Base-by-base conservation (phyloP, 2,113 vertebrate species). In the Psittacula cyanocephala region DNA sequence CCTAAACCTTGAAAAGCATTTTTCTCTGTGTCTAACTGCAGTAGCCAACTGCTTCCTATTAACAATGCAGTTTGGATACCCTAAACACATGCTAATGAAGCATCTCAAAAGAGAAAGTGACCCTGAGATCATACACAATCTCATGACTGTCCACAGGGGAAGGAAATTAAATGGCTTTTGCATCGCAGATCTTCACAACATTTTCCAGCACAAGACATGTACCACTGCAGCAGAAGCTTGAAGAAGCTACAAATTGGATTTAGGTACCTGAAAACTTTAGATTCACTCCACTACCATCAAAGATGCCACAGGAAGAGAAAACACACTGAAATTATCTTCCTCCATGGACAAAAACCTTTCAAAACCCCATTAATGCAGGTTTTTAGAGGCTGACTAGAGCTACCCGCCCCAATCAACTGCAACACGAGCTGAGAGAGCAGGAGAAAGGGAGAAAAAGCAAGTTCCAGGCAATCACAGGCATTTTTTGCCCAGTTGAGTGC, bases 21-120 rank as follows among this genome's bases (percentile, higher is more conserved):
- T 28, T 4, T 4, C 35, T 18, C 8, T 0, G 0, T 11, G 18
- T 70, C 33, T 69, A 67, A 62, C 33, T 46, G 24, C 6, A 0
- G 13, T 9, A 77, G 49, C 29, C 7, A 53, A 11, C 2, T 35
- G 47, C 29, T 53, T 35, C 37, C 63, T 47, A 70, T 64, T 10
- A 82, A 81, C 63, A 10, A 10, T 57, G 37, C 18, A 17, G 50
- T 59, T 69, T 64, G 75, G n/a, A 53, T 63, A 31, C 13, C 63
- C 49, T 20, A 13, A 79, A 53, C 25, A 53, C 24, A 14, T 1
- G 2, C 17, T 37, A 72, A 91, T 60, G 52, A 57, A 72, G 22
- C 6, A 68, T 43, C 11, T 55, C 35, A 39, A 46, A 41, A 63
- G 27, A 59, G 33, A 81, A 28, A 57, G 17, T 5, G 17, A 94